Percentiles rank a stretch among this genome's conserved stretches.
Evolutionary conservation across 2,113 vertebrate species (phyloP).

Genomic region (Larimichthys crocea): DNA sequence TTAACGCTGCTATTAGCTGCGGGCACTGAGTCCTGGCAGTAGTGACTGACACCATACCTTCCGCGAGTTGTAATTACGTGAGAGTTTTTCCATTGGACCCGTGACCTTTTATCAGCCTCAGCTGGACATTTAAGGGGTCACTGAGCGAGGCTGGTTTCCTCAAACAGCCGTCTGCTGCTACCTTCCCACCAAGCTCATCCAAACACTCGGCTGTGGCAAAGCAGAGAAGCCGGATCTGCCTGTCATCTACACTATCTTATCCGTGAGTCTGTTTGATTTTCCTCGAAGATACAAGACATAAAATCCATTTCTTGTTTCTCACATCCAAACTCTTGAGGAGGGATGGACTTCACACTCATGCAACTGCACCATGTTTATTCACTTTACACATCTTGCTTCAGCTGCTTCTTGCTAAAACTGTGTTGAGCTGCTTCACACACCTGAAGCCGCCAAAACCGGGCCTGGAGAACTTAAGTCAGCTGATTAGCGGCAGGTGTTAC

Average conservation of each 20-base stretch:
- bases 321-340: not conserved
- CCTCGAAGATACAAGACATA: not conserved
- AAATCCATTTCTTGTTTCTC: not conserved
- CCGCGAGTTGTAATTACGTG: slow-evolving; percentile 74
- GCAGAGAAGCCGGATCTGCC: slow-evolving; percentile 25
- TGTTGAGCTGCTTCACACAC: slow-evolving; percentile 8
- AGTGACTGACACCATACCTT: slow-evolving; percentile 73
- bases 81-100: slow-evolving; percentile 76
- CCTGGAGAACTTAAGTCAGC: slow-evolving; percentile 37
- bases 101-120: slow-evolving; percentile 77
- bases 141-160: slow-evolving; percentile 37
- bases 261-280: slow-evolving; percentile 8
- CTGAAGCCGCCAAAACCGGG: slow-evolving; percentile 35
- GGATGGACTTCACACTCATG: not conserved
- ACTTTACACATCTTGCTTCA: slow-evolving; percentile 4
- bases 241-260: slow-evolving; percentile 11
- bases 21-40: slow-evolving; percentile 60
- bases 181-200: slow-evolving; percentile 25
- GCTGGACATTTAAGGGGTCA: slow-evolving; percentile 68
- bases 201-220: slow-evolving; percentile 11
- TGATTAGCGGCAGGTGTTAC: slow-evolving; percentile 62
- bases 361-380: not conserved
- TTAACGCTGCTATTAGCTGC: slow-evolving; percentile 63
- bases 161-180: slow-evolving; percentile 30
- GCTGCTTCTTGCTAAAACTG: not conserved